These are phyloP conservation scores for Oncorhynchus masou DNA, from an alignment of 2,113 vertebrate species.

Conservation along the genomic window DNA sequence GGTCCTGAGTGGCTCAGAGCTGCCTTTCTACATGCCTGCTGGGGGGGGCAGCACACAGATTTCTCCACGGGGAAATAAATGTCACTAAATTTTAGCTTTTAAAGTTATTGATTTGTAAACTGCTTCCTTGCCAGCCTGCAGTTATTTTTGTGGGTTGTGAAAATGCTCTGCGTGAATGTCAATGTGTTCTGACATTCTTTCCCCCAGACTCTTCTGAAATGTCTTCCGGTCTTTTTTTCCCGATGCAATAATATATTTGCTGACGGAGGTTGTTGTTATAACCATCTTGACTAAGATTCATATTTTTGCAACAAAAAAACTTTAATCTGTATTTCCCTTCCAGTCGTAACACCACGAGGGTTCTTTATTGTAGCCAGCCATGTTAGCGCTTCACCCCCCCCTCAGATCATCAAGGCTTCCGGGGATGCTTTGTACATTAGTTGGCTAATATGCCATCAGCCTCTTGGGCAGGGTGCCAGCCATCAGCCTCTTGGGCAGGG, in stretches of 20 bases:
- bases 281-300: too few species aligned
- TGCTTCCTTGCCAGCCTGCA: neutral
- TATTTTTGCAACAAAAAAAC: too few species aligned
- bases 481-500: too few species aligned
- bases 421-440: too few species aligned
- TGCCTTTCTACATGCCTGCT: constrained; percentile 3
- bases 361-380: too few species aligned
- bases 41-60: neutral
- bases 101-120: constrained; percentile 14
- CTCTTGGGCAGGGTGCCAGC: too few species aligned
- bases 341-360: too few species aligned
- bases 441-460: too few species aligned
- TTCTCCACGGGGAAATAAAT: constrained; percentile 47
- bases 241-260: neutral
- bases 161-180: neutral
- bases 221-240: neutral
- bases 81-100: constrained; percentile 20
- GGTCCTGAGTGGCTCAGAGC: neutral
- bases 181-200: neutral
- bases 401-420: too few species aligned
- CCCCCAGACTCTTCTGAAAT: neutral
- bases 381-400: too few species aligned
- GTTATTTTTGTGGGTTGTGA: neutral
- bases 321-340: too few species aligned
- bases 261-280: too few species aligned